Evolutionary conservation across 2,888 invertebrate genomes (phyloP), one percentile per base, ranked within the genome.

Genomic region (Aphodius sticticus): DNA sequence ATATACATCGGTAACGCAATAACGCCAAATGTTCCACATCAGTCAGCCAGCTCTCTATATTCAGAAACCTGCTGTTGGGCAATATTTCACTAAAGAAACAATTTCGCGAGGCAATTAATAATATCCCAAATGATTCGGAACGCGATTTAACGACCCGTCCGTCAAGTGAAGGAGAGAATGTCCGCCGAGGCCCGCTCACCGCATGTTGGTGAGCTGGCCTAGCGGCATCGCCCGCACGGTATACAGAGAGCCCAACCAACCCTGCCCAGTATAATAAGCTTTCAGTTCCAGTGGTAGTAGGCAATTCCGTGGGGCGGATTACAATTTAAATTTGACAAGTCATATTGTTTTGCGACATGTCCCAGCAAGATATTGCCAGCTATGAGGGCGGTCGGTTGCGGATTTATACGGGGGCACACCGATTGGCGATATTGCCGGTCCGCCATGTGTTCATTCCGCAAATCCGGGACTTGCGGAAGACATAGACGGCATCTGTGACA

Each of bases 381-480:
- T 53, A 53, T 26, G 53, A 53, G 53, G 53, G 53, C 84, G 83
- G 83, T 81, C 84, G 81, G 77, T 83, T 26, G 82, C 84, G 83
- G 79, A 84, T 85, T 85, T 85, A 83, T 84, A 85, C 83, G 81
- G 83, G 16, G 53, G 53, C 82, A 83, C 83, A 83, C 82, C 82
- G 84, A 83, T 82, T 82, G 81, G 81, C 82, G 83, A 83, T 83
- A 83, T 85, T 85, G 85, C 83, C 84, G 83, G 81, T 83, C 82
- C 83, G 83, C 86, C 86, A 85, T 85, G 84, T 86, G 86, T 85
- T 85, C 84, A 83, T 84, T 85, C 85, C 82, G 84, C 85, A 86
- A 85, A 85, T 86, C 85, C 84, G 82, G 84, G 83, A 84, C 83
- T 85, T 84, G 83, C 80, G 84, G 83, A 81, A 84, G 84, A 83